Conservation (phyloP, 2,797 vertebrate genomes). For the Euphonia xanthogaster region DNA sequence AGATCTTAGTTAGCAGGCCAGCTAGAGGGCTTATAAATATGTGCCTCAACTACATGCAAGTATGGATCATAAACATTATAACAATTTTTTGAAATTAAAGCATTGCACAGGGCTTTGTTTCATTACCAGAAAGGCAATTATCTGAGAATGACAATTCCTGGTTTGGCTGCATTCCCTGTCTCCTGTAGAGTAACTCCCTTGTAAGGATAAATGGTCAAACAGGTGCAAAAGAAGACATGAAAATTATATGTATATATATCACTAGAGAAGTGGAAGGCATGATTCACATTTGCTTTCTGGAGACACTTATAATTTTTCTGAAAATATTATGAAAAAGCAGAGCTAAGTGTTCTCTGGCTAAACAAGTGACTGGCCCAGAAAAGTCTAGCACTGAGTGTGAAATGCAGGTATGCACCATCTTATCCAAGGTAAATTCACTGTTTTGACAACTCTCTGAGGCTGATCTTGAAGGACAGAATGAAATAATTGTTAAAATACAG, state of each 20-base stretch:
- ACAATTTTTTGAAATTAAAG: not conserved
- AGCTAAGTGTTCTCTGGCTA: not conserved
- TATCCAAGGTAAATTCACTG: not conserved
- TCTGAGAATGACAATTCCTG: not conserved
- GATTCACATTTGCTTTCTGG: not conserved
- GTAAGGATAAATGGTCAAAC: not conserved
- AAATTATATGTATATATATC: not conserved
- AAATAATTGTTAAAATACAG: not conserved
- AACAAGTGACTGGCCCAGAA: not conserved
- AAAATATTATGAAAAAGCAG: not conserved
- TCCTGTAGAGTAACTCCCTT: not conserved
- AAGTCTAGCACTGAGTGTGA: not conserved
- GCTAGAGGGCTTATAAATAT: not conserved
- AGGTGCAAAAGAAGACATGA: not conserved
- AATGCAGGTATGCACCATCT: not conserved
- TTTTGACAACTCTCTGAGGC: not conserved
- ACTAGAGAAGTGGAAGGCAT: not conserved
- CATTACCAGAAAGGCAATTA: not conserved
- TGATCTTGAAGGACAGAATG: not conserved
- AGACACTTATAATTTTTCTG: not conserved
- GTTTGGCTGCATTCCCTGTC: not conserved
- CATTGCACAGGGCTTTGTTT: not conserved
- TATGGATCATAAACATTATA: not conserved
- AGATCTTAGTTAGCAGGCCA: not conserved
- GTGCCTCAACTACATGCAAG: not conserved